These are phyloP conservation scores for Hippolais icterina DNA, from an alignment of 2,113 vertebrate species.

Conservation along the genomic window DNA sequence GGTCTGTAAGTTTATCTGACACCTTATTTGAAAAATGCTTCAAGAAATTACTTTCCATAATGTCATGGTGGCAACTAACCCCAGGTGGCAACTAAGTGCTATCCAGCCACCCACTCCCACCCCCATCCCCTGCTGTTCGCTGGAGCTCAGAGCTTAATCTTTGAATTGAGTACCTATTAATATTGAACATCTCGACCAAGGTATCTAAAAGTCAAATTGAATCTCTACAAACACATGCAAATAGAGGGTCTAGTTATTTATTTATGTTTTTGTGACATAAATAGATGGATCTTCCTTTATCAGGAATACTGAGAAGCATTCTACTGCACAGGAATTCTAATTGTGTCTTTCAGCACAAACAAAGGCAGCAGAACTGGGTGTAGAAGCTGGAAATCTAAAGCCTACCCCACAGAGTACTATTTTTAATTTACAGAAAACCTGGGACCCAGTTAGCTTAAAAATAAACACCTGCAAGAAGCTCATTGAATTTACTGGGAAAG, in stretches of 20 bases:
- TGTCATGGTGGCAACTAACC: background rate
- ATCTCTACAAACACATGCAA: conserved; percentile 8
- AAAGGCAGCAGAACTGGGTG: background rate
- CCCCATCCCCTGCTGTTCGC: background rate
- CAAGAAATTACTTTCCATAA: background rate
- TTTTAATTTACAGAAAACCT: background rate
- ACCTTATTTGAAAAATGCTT: background rate
- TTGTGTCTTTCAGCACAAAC: background rate
- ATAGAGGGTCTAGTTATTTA: background rate
- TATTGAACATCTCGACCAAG: background rate
- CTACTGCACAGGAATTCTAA: background rate
- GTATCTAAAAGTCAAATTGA: conserved; percentile 33
- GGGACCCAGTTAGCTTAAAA: background rate
- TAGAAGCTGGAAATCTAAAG: background rate
- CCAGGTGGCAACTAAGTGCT: background rate
- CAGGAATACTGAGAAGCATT: background rate
- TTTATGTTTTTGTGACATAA: conserved; percentile 23
- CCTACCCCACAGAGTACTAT: background rate
- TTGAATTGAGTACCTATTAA: background rate
- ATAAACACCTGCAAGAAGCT: background rate
- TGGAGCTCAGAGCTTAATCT: background rate
- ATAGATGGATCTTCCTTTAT: background rate
- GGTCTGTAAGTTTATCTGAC: background rate
- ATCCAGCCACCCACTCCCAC: accelerated
- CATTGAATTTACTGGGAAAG: background rate